Evolutionary conservation across 2,888 invertebrate species (phyloP).

Genomic region (Neoascia interrupta): DNA sequence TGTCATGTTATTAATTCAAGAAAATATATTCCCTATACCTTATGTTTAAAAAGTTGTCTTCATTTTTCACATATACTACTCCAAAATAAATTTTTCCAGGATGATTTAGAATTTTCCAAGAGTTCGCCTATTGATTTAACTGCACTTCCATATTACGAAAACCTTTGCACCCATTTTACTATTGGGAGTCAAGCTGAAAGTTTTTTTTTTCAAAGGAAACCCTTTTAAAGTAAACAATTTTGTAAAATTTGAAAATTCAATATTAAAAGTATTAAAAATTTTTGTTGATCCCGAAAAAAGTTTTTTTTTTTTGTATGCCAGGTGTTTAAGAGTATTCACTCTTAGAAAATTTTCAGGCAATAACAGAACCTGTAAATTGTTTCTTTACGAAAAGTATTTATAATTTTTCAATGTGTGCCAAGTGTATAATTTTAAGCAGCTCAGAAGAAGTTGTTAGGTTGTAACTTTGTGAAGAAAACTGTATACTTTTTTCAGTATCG

Average conservation of each 20-base stretch:
- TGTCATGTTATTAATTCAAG: neutral
- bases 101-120: neutral
- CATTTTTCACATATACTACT: constrained; percentile 3
- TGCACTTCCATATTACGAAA: neutral
- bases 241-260: neutral
- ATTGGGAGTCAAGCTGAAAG: neutral
- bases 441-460: neutral
- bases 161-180: neutral
- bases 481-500: neutral
- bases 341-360: neutral
- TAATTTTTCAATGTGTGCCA: neutral
- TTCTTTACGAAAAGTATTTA: neutral
- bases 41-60: neutral
- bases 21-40: neutral
- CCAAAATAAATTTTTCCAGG: neutral
- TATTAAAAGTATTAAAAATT: neutral
- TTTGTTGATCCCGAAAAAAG: neutral
- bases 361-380: neutral
- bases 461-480: neutral
- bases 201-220: neutral
- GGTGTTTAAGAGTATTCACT: too few relatives aligned
- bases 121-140: neutral
- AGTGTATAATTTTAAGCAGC: neutral
- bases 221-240: neutral
- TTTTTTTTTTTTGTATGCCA: neutral